Evolutionary conservation across 2,113 vertebrate genomes (phyloP), one percentile per base, ranked within the genome.

Genomic region (Toxotes jaculatrix): DNA sequence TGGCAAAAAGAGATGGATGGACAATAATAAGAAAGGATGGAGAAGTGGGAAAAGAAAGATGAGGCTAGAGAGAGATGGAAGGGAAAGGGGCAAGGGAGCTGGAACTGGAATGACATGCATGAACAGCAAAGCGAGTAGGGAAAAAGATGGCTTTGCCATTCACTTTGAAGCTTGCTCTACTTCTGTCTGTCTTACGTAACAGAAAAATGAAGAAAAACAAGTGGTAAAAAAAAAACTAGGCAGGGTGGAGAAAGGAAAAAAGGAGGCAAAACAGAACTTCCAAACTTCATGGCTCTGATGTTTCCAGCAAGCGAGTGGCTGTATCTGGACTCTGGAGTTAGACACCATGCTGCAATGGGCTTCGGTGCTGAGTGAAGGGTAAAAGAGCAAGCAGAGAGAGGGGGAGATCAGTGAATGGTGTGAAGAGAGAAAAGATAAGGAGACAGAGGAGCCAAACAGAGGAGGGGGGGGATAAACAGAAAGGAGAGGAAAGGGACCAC

Each of bases 111-210:
- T 93, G 92, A 91, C 91, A 92, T 89, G 92, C 90, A 88, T 90
- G 91, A 92, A 92, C 83, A 88, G 90, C 91, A 88, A 91, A 91
- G 92, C 69, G 89, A 92, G 89, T 83, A 88, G 77, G 88, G 92
- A 72, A 80, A 91, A 88, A 91, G 91, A 89, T 85, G 76, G 91
- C 91, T 93, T 94, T 93, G 87, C 91, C 92, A 93, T 94, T 94
- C 92, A 88, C 94, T 95, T 95, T 95, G 92, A 95, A 95, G 94
- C 88, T 86, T 92, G 91, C 87, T 91, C 91, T 78, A 93, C 92
- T 93, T 93, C 91, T 93, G 90, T 90, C 90, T 87, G 83, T 84
- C 92, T 94, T 94, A 93, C 77, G 63, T 92, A 93, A 94, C 81
- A 83, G 89, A 88, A 88, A 91, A 89, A 83, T 86, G 87, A 84